A percentile compares a stretch with the other conserved stretches of the same genome.
Evolutionary conservation across 1,140 invertebrate species (phyloP).

Genomic region (Rhopalosiphum padi): DNA sequence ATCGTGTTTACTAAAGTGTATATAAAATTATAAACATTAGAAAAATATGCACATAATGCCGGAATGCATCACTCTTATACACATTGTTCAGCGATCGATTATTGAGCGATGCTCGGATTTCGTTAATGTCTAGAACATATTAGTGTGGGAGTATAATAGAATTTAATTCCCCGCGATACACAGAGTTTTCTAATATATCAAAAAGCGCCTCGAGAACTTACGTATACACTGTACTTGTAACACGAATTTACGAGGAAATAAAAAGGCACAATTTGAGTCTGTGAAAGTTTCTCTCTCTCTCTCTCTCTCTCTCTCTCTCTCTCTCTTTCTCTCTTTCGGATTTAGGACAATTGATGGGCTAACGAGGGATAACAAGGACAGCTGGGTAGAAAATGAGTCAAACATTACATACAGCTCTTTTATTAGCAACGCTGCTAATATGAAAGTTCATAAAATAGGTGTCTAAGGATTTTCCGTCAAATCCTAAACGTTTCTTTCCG

Average conservation of each 20-base stretch:
- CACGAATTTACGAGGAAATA: not conserved
- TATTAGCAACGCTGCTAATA: constrained; percentile 23
- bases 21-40: not conserved
- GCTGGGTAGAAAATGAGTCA: not conserved
- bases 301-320: not conserved
- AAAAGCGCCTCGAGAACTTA: not conserved
- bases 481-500: not conserved
- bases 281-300: not conserved
- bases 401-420: not conserved
- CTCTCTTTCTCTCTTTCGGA: not conserved
- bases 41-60: not conserved
- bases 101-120: not conserved
- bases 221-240: not conserved
- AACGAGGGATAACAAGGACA: not conserved
- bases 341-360: constrained; percentile 37
- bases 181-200: not conserved
- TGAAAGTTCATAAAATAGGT: constrained; percentile 21
- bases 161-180: not conserved
- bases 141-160: not conserved
- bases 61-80: not conserved
- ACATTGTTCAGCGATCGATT: not conserved
- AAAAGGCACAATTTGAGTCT: not conserved
- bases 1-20: not conserved
- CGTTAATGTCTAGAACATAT: not conserved
- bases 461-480: not conserved